These are phyloP conservation scores for Empis stercorea DNA, from an alignment of 2,888 invertebrate species.

Conservation along the genomic window DNA sequence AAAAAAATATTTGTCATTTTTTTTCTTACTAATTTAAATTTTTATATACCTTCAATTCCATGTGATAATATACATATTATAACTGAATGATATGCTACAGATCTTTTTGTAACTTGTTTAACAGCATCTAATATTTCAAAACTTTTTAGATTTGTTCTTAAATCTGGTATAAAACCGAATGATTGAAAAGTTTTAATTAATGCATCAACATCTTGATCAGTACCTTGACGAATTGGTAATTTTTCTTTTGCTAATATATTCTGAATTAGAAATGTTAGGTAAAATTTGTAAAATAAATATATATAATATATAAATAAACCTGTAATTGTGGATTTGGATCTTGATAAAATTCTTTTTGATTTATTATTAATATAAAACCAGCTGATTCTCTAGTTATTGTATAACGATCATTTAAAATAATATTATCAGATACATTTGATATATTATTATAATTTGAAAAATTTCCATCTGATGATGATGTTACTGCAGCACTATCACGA, in stretches of 20 bases:
- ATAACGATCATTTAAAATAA: background rate
- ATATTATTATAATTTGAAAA: background rate
- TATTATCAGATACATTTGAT: background rate
- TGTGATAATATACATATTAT: slow-evolving; percentile 32
- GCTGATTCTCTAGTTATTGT: slow-evolving; percentile 19
- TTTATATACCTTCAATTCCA: slow-evolving; percentile 26
- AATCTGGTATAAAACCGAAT: slow-evolving; percentile 24
- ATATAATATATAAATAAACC: slow-evolving; percentile 14
- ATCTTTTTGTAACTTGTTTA: slow-evolving; percentile 21
- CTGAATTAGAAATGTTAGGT: slow-evolving; percentile 12
- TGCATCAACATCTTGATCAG: slow-evolving; percentile 23
- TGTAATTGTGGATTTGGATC: slow-evolving; percentile 17
- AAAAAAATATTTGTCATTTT: slow-evolving; percentile 11
- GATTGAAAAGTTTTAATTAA: slow-evolving; percentile 21
- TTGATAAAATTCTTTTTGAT: slow-evolving; percentile 25
- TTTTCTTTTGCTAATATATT: slow-evolving; percentile 16
- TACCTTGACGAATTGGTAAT: slow-evolving; percentile 23
- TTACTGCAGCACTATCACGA: slow-evolving; percentile 4
- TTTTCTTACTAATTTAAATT: no score
- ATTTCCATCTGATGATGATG: background rate
- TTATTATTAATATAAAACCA: slow-evolving; percentile 29
- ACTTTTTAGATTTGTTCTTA: slow-evolving; percentile 22
- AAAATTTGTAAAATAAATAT: background rate
- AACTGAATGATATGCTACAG: slow-evolving; percentile 25
- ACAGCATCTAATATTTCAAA: slow-evolving; percentile 21